Conservation (phyloP, 1,140 invertebrate genomes). For the Drosophila sp. region DNA sequence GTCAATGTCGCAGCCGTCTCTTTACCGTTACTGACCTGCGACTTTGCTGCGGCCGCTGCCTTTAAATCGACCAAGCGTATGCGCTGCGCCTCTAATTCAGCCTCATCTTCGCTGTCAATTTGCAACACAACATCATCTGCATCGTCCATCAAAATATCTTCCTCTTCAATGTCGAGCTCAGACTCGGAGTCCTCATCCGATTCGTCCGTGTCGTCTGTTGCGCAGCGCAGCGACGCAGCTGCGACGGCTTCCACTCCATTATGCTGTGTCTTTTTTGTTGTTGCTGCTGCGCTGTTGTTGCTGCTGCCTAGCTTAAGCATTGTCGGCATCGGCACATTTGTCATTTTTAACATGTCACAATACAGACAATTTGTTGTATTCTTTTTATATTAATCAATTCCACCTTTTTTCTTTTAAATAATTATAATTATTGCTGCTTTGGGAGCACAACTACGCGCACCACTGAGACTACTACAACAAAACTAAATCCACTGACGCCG, state of each 20-base stretch:
- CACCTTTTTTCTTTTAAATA: slow-evolving; percentile 40
- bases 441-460: slow-evolving; percentile 60
- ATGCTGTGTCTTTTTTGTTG: slow-evolving; percentile 55
- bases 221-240: slow-evolving; percentile 60
- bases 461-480: slow-evolving; percentile 58
- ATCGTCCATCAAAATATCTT: slow-evolving; percentile 65
- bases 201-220: slow-evolving; percentile 55
- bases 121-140: slow-evolving; percentile 71
- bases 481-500: slow-evolving; percentile 83
- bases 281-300: slow-evolving; percentile 53
- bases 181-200: slow-evolving; percentile 74
- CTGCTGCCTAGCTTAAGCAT: slow-evolving; percentile 52
- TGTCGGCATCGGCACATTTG: slow-evolving; percentile 61
- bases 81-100: slow-evolving; percentile 77
- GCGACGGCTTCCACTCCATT: slow-evolving; percentile 49
- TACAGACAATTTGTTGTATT: slow-evolving; percentile 11
- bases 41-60: slow-evolving; percentile 60
- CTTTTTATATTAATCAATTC: slow-evolving; percentile 46
- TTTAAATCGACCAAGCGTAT: slow-evolving; percentile 69
- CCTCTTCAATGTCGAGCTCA: slow-evolving; percentile 67
- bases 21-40: slow-evolving; percentile 80
- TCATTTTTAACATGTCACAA: slow-evolving; percentile 65
- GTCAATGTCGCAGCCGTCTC: slow-evolving; percentile 12
- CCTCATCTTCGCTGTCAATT: slow-evolving; percentile 82
- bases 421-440: slow-evolving; percentile 52